Conservation (phyloP, 1,140 invertebrate species). For the Apis cerana region DNA sequence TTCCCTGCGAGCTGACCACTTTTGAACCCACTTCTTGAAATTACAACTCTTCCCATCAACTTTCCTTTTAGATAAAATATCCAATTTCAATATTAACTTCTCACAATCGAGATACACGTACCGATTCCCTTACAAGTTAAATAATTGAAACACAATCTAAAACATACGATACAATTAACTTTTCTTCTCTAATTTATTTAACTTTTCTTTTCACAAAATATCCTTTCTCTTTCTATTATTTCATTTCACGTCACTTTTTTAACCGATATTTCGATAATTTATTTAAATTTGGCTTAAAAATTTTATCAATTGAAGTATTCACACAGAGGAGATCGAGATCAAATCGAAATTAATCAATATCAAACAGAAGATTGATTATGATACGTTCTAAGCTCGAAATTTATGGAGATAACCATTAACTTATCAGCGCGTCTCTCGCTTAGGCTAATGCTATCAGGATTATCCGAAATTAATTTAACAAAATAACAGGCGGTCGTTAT, state of each 20-base stretch:
- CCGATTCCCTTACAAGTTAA: not conserved
- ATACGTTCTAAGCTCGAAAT: slow-evolving; percentile 9
- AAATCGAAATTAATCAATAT: slow-evolving; percentile 19
- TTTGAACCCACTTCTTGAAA: slow-evolving; percentile 41
- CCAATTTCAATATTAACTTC: slow-evolving; percentile 20
- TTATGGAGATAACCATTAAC: slow-evolving; percentile 19
- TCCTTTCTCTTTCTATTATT: no score
- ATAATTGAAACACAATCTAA: not conserved
- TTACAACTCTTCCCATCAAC: slow-evolving; percentile 29
- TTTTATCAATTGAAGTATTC: not conserved
- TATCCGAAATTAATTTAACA: slow-evolving; percentile 40
- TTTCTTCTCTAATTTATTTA: not conserved
- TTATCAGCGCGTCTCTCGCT: slow-evolving; percentile 9
- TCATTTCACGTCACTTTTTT: no score
- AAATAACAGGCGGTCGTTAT: slow-evolving; percentile 9
- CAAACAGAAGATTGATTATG: slow-evolving; percentile 12
- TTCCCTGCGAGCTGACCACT: slow-evolving; percentile 34
- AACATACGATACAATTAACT: not conserved
- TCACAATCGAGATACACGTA: not conserved
- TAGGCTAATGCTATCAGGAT: slow-evolving; percentile 7
- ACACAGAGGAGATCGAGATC: not conserved
- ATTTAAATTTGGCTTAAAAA: no score
- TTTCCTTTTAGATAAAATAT: slow-evolving; percentile 46
- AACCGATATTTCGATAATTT: no score
- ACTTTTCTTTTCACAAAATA: no score